Evolutionary conservation across 2,797 vertebrate species (phyloP).

Genomic region (Characodon lateralis): DNA sequence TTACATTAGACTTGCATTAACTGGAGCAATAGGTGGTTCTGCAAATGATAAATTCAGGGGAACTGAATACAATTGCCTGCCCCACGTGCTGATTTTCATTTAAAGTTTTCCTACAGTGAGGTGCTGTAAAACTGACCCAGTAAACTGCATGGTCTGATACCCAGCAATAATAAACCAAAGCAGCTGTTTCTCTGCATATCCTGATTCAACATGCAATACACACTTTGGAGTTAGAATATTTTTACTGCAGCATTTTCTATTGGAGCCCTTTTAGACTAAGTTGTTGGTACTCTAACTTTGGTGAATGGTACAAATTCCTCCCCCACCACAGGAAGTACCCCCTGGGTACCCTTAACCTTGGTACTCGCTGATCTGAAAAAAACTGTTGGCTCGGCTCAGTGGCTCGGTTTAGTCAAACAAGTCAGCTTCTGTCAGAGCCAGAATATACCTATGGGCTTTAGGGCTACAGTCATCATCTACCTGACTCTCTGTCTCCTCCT

Average conservation of each 20-base stretch:
- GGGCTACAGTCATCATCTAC: neutral
- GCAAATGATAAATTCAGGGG: too few relatives aligned
- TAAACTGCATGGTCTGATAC: too few relatives aligned
- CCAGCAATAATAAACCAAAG: too few relatives aligned
- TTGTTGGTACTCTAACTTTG: neutral
- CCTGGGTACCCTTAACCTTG: neutral
- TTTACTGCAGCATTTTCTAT: neutral
- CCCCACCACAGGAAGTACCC: neutral
- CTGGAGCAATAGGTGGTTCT: too few relatives aligned
- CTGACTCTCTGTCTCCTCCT: constrained; percentile 6
- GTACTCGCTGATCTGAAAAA: constrained; percentile 8
- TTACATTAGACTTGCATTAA: too few relatives aligned
- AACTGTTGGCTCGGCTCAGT: neutral
- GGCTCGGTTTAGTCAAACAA: constrained; percentile 28
- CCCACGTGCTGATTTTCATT: too few relatives aligned
- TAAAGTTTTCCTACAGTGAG: too few relatives aligned
- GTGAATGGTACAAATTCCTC: neutral
- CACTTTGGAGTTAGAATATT: neutral
- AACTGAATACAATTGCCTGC: too few relatives aligned
- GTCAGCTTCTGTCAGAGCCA: constrained; percentile 17
- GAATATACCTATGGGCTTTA: constrained; percentile 11
- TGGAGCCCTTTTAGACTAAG: neutral
- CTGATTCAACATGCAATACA: neutral
- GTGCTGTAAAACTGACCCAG: too few relatives aligned
- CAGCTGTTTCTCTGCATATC: neutral